A percentile compares a stretch with the other conserved stretches of the same genome.
Evolutionary conservation across 2,888 invertebrate species (phyloP).

Genomic region (Cremastinae sp.): DNA sequence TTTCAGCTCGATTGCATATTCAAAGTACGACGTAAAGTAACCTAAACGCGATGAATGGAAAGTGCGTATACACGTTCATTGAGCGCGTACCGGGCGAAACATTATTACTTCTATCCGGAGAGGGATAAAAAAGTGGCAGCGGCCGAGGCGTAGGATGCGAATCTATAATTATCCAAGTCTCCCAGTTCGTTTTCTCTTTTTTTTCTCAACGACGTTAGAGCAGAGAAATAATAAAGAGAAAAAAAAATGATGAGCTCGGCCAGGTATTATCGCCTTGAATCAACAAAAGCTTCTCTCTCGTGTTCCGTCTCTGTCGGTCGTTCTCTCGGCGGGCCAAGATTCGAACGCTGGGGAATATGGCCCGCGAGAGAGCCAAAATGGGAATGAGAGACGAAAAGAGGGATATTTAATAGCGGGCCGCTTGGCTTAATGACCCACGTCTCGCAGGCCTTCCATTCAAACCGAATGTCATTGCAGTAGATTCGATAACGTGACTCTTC

Average conservation of each 20-base stretch:
- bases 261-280: constrained; percentile 78
- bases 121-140: constrained; percentile 33
- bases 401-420: constrained; percentile 77
- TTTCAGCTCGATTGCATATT: too few species aligned
- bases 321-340: constrained; percentile 31
- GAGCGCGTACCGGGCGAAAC: too few species aligned
- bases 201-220: constrained; percentile 46
- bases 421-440: constrained; percentile 77
- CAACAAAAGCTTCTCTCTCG: constrained; percentile 73
- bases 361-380: constrained; percentile 34
- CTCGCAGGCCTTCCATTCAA: constrained; percentile 64
- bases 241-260: constrained; percentile 66
- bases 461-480: constrained; percentile 78
- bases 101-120: constrained; percentile 37
- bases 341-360: constrained; percentile 33
- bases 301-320: constrained; percentile 36
- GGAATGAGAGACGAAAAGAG: constrained; percentile 60
- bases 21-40: too few species aligned
- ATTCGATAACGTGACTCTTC: constrained; percentile 73
- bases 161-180: constrained; percentile 75
- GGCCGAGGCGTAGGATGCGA: constrained; percentile 73
- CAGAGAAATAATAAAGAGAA: constrained; percentile 52
- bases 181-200: constrained; percentile 65
- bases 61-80: too few species aligned
- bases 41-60: too few species aligned